Evolutionary conservation across 2,113 vertebrate species (phyloP).

Genomic region (Silurus meridionalis): DNA sequence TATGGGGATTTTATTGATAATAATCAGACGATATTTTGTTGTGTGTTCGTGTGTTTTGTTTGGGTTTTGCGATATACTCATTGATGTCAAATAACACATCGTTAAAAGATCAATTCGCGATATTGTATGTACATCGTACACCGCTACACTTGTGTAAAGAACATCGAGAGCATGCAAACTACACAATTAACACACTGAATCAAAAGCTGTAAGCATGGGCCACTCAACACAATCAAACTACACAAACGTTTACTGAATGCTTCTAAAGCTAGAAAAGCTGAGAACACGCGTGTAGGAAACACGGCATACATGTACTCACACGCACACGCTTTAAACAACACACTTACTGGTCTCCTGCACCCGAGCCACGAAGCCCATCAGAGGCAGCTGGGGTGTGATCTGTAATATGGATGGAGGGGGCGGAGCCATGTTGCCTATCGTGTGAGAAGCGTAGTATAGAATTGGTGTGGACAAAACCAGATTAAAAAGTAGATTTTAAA

Average conservation of each 20-base stretch:
- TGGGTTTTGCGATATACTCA: no score
- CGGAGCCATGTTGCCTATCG: slow-evolving; percentile 85
- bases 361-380: slow-evolving; percentile 99
- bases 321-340: neutral
- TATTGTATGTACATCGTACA: no score
- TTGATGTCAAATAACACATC: no score
- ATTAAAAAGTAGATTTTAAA: neutral
- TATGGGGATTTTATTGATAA: no score
- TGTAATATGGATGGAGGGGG: slow-evolving; percentile 97
- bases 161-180: neutral
- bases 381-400: slow-evolving; percentile 98
- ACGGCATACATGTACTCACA: neutral
- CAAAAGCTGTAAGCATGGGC: neutral
- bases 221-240: neutral
- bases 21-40: no score
- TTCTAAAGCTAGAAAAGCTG: neutral
- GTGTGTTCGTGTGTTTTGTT: no score
- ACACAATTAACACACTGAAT: neutral
- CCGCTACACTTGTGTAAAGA: neutral
- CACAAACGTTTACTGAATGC: neutral
- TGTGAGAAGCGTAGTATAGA: neutral
- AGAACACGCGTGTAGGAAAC: neutral
- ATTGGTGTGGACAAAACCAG: neutral
- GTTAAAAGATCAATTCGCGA: no score
- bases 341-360: slow-evolving; percentile 99